These are phyloP conservation scores for Dromococcyx pavoninus DNA, from an alignment of 2,797 vertebrate species.

Conservation along the genomic window DNA sequence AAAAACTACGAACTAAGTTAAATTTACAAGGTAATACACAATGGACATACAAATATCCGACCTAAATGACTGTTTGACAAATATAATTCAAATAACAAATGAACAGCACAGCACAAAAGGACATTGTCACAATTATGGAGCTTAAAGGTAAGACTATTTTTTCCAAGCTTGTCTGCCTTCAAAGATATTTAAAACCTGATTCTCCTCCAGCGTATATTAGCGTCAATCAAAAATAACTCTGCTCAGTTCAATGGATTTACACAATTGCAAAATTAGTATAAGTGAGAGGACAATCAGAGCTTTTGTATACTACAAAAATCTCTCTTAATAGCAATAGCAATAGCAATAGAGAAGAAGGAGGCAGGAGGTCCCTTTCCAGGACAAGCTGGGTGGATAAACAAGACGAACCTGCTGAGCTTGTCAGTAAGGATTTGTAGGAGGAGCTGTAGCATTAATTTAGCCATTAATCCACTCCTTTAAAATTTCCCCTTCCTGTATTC, in stretches of 20 bases:
- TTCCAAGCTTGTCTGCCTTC: constrained; percentile 32
- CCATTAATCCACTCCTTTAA: constrained; percentile 23
- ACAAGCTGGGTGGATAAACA: constrained; percentile 44
- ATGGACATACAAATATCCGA: background rate
- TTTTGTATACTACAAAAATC: constrained; percentile 54
- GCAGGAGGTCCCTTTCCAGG: constrained; percentile 48
- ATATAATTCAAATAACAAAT: constrained; percentile 27
- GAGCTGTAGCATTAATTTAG: constrained; percentile 32
- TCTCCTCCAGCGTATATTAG: constrained; percentile 50
- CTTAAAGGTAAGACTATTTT: constrained; percentile 33
- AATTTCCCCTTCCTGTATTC: background rate
- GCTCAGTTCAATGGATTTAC: constrained; percentile 61
- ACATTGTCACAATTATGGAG: background rate
- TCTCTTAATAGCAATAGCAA: constrained; percentile 50
- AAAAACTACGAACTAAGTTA: background rate
- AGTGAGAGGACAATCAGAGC: constrained; percentile 60
- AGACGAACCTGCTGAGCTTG: constrained; percentile 56
- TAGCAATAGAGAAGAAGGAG: constrained; percentile 38
- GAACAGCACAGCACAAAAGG: background rate
- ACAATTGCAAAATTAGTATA: constrained; percentile 66
- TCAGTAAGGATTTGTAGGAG: constrained; percentile 21
- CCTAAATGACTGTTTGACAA: background rate
- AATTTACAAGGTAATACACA: background rate
- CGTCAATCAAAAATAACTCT: constrained; percentile 62
- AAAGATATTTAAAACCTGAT: constrained; percentile 43